phyloP scores from a whole-genome alignment of 2,888 invertebrate genomes.

The Ichneumoninae sp. region DNA sequence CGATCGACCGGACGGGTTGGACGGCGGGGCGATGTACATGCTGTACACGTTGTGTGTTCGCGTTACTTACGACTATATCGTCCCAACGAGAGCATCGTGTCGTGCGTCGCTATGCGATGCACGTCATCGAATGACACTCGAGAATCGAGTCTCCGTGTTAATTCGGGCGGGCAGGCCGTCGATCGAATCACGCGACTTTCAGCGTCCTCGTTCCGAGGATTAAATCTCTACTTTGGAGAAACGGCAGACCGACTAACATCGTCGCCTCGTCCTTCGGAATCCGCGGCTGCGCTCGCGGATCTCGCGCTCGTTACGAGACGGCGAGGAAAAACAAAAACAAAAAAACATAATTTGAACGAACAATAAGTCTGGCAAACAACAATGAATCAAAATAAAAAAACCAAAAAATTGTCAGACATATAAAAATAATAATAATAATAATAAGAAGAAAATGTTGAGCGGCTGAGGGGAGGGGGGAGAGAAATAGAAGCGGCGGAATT shows the following conservation, averaged over 20 bases:
- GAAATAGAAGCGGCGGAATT: neutral
- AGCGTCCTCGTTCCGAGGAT: conserved; percentile 54
- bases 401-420: no score
- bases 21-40: neutral
- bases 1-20: conserved; percentile 45
- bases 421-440: no score
- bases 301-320: neutral
- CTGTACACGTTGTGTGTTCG: neutral
- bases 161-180: conserved; percentile 24
- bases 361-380: no score
- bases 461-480: no score
- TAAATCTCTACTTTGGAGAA: conserved; percentile 43
- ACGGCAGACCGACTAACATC: conserved; percentile 17
- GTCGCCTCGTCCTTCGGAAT: conserved; percentile 21
- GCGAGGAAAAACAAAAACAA: neutral
- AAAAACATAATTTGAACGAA: no score
- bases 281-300: conserved; percentile 4
- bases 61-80: conserved; percentile 31
- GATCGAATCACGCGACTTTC: conserved; percentile 52
- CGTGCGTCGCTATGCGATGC: conserved; percentile 36
- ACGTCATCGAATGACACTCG: conserved; percentile 56
- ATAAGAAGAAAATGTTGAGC: no score
- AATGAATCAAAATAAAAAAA: no score
- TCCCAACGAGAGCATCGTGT: conserved; percentile 37
- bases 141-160: conserved; percentile 26